Evolutionary conservation across 2,888 invertebrate species (phyloP), one percentile per base, ranked within the genome.

Genomic region (Nebria brevicollis): DNA sequence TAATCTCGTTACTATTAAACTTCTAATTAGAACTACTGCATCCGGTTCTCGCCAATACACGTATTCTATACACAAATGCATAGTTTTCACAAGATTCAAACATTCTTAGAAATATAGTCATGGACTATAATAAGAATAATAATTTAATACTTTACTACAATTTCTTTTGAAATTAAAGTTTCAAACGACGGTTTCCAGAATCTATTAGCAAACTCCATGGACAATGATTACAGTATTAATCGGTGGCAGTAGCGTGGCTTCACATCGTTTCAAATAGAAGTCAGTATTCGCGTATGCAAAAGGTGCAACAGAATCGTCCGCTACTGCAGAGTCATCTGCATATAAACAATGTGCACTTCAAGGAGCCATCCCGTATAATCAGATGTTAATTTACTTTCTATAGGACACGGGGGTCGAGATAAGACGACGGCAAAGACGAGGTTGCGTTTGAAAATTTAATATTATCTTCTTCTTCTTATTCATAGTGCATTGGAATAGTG

Each of bases 371-470:
- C n/a, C 20, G 80, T 75, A 80, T 80, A 80, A 80, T 80, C 75
- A 80, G 75, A 80, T 80, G 80, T 75, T 80, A 80, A 80, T 80
- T 80, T 75, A 75, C 75, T 75, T 80, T 75, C 75, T 80, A 80
- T 80, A 78, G 68, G 74, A 15, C 77, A 13, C 54, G 54, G 54
- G 54, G 77, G 25, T 34, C 72, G 66, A 77, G 77, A 77, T 78
- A 78, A 74, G 78, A 74, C 34, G 77, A 10, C 26, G 26, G 10
- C 20, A 70, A 26, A 41, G 0, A 75, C 20, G 70, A 66, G 13
- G 75, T 25, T 75, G 73, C 70, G 34, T 42, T 75, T 80, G 75
- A 80, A 80, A 80, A 41, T 80, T 80, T 75, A 75, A 80, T 80
- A 80, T 80, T 15, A 68, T 68, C 20, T 68, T 25, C 68, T 25